These are phyloP conservation scores for Cercopithecus mona DNA, from an alignment of 2,113 vertebrate species.

Conservation along the genomic window DNA sequence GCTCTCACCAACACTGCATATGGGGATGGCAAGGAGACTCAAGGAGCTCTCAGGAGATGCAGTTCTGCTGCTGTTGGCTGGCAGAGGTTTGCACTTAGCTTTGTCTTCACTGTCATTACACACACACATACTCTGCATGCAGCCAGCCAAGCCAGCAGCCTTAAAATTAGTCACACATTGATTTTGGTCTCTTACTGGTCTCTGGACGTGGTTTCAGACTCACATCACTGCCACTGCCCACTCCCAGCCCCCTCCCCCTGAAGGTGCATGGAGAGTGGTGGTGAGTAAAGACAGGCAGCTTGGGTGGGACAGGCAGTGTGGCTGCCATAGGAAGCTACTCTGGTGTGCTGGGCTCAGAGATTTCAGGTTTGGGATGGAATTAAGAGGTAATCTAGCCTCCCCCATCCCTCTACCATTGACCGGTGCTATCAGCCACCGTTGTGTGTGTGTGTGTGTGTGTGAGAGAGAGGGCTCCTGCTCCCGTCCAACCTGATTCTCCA, in stretches of 20 bases:
- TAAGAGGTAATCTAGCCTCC: background rate
- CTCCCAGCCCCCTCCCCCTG: background rate
- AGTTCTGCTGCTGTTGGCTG: background rate
- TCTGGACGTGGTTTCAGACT: background rate
- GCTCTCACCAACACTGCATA: background rate
- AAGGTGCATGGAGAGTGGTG: background rate
- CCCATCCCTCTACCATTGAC: accelerated
- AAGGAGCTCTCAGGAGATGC: background rate
- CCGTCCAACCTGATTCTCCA: background rate
- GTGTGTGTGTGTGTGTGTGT: background rate
- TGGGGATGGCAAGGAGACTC: background rate
- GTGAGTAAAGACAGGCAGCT: background rate
- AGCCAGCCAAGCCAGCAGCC: background rate
- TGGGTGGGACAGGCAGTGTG: background rate
- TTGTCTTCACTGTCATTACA: too few species aligned
- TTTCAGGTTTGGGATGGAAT: background rate
- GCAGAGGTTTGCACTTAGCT: background rate
- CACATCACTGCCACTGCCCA: background rate
- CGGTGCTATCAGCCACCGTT: background rate
- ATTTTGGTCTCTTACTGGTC: background rate
- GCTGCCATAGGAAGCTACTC: background rate
- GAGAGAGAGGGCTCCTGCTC: background rate
- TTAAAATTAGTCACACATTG: background rate
- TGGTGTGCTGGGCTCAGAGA: background rate
- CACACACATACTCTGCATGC: too few species aligned